These are phyloP conservation scores for Steromphala cineraria DNA, from an alignment of 2,888 invertebrate genomes.

Conservation along the genomic window DNA sequence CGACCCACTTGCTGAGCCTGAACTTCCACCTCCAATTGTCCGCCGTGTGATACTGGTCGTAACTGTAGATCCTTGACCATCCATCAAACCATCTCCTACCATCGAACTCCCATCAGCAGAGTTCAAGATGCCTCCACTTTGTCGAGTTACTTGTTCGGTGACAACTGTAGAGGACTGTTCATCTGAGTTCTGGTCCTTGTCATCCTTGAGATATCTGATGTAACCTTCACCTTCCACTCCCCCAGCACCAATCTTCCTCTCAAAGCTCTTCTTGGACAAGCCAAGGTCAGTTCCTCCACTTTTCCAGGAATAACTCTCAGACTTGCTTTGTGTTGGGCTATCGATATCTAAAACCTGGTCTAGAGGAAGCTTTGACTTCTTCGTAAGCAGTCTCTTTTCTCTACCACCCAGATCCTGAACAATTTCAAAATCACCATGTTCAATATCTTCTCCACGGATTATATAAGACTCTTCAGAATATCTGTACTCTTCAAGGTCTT, in stretches of 20 bases:
- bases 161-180: too few relatives aligned
- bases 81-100: too few relatives aligned
- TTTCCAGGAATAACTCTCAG: not conserved
- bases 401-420: conserved; percentile 6
- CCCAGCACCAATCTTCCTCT: not conserved
- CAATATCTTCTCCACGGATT: conserved; percentile 10
- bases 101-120: too few relatives aligned
- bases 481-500: conserved; percentile 4
- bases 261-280: not conserved
- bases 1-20: too few relatives aligned
- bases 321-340: not conserved
- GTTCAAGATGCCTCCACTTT: too few relatives aligned
- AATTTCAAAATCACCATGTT: conserved; percentile 17
- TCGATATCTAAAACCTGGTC: not conserved
- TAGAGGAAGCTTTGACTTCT: not conserved
- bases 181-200: not conserved
- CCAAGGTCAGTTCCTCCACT: not conserved
- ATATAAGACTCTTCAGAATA: conserved; percentile 7
- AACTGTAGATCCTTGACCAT: too few relatives aligned
- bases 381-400: not conserved
- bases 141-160: too few relatives aligned
- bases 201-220: conserved; percentile 21
- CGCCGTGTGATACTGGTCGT: too few relatives aligned
- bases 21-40: too few relatives aligned
- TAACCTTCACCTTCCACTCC: conserved; percentile 14